Percentiles rank a stretch among this genome's conserved stretches.
phyloP scores from a whole-genome alignment of 2,113 vertebrate genomes.

The Mungos mungo region DNA sequence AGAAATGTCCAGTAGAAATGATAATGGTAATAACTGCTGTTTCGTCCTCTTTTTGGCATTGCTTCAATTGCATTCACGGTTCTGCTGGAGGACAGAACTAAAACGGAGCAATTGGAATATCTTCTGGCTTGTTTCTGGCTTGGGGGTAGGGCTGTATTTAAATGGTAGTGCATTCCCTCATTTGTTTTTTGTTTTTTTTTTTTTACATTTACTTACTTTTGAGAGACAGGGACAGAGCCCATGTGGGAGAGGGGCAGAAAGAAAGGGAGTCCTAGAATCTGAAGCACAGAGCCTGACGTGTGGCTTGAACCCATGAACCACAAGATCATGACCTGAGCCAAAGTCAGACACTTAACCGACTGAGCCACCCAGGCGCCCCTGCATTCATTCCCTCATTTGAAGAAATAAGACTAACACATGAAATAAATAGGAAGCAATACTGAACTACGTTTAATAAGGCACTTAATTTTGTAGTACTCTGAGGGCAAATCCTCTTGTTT shows the following conservation, averaged over 20 bases:
- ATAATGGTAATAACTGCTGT: background rate
- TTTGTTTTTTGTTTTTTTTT: no score
- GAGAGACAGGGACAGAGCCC: no score
- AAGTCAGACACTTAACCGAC: no score
- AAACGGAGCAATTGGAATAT: background rate
- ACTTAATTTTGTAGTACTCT: background rate
- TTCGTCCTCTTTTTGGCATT: background rate
- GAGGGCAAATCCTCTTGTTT: background rate
- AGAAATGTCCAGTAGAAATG: slow-evolving; percentile 21
- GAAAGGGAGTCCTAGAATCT: no score
- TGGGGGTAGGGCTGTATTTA: background rate
- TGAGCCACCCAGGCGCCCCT: background rate
- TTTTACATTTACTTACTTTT: no score
- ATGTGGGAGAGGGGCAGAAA: no score
- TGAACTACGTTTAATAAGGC: background rate
- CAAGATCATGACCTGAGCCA: no score
- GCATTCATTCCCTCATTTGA: background rate
- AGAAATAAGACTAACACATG: background rate
- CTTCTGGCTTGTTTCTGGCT: background rate
- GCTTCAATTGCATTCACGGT: background rate
- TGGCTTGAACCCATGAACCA: no score
- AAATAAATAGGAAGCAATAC: slow-evolving; percentile 27
- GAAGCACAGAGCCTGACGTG: no score
- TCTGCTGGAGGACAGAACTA: background rate
- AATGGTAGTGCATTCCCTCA: background rate